These are phyloP conservation scores for Astropecten irregularis DNA, from an alignment of 53 echinoderm and acorn worm species.

Conservation along the genomic window DNA sequence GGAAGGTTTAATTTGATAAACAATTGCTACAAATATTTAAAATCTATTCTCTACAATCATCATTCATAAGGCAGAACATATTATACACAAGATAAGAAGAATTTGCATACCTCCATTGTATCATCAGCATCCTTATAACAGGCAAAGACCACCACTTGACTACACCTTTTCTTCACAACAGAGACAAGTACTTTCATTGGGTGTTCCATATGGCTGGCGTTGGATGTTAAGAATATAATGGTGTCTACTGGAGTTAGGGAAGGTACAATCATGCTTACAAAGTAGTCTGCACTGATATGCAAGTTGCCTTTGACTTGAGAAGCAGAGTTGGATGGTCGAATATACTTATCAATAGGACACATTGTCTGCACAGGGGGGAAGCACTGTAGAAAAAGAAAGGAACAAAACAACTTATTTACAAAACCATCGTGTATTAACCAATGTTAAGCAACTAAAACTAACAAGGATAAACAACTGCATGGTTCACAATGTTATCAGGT, in stretches of 20 bases:
- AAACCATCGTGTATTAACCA: no score
- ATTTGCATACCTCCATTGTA: no score
- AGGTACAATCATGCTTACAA: slow-evolving; percentile 45
- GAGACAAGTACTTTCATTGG: not conserved
- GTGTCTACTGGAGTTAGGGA: slow-evolving; percentile 61
- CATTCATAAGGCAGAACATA: no score
- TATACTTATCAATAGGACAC: not conserved
- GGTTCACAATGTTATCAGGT: no score
- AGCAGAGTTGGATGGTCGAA: not conserved
- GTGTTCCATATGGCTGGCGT: not conserved
- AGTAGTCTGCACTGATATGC: slow-evolving; percentile 60
- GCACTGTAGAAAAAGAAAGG: not conserved
- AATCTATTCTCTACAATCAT: no score
- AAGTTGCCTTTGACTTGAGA: slow-evolving; percentile 30
- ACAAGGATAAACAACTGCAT: no score
- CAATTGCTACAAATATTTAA: no score
- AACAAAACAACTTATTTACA: not conserved
- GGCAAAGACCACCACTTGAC: slow-evolving; percentile 16
- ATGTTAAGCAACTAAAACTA: no score
- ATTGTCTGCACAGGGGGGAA: not conserved
- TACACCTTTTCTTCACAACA: not conserved
- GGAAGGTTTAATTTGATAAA: no score
- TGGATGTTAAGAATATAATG: slow-evolving; percentile 68
- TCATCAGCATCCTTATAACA: not conserved
- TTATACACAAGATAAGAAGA: no score